Evolutionary conservation across 2,113 vertebrate genomes (phyloP).

Genomic region (Lepisosteus osseus): DNA sequence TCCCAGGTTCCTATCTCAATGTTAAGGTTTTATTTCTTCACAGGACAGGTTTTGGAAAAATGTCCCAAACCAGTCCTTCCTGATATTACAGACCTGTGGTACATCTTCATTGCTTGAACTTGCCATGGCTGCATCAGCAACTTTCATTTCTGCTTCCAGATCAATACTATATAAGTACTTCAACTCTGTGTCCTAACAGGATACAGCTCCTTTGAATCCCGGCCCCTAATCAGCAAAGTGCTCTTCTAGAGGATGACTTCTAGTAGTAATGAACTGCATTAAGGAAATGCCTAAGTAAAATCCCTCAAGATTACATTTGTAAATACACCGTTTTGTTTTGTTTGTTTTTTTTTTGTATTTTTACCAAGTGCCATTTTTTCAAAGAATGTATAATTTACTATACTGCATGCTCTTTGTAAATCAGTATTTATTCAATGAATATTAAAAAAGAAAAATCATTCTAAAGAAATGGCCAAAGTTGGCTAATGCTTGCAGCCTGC

Average conservation of each 20-base stretch:
- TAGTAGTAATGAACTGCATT: too few relatives aligned
- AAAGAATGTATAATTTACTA: too few relatives aligned
- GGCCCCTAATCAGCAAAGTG: slow-evolving; percentile 54
- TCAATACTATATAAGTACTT: slow-evolving; percentile 49
- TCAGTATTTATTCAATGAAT: too few relatives aligned
- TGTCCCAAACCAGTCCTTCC: slow-evolving; percentile 1
- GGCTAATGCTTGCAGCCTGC: background rate
- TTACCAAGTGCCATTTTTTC: too few relatives aligned
- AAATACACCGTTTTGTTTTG: too few relatives aligned
- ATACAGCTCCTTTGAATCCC: slow-evolving; percentile 24
- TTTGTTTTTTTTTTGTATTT: too few relatives aligned
- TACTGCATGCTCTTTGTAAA: too few relatives aligned
- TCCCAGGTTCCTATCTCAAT: background rate
- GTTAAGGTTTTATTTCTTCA: background rate
- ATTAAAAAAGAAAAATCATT: too few relatives aligned
- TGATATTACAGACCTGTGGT: slow-evolving; percentile 9
- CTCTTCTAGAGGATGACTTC: slow-evolving; percentile 29
- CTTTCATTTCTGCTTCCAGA: slow-evolving; percentile 13
- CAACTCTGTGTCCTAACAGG: slow-evolving; percentile 29
- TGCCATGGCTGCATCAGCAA: slow-evolving; percentile 31
- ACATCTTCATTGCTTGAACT: slow-evolving; percentile 5
- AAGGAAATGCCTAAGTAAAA: too few relatives aligned
- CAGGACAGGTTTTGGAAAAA: background rate
- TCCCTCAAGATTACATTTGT: too few relatives aligned
- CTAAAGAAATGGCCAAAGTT: background rate